Percentiles rank a stretch among this genome's conserved stretches.
Conservation (phyloP, 2,113 vertebrate species). For the Rousettus leschenaultii region DNA sequence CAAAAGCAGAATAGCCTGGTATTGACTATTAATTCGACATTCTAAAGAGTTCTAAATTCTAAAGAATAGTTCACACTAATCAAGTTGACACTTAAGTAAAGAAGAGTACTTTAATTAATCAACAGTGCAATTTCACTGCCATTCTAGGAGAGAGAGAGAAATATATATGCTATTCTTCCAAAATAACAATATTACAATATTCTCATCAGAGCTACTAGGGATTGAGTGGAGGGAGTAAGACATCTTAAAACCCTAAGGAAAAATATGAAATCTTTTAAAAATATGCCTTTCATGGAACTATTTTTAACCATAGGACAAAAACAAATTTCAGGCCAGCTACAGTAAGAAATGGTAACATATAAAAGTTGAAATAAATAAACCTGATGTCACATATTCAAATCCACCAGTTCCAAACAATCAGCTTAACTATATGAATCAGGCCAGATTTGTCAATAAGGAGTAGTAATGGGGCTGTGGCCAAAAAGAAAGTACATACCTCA, state of each 20-base stretch:
- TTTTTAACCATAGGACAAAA: conserved; percentile 10
- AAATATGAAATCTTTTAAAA: conserved; percentile 2
- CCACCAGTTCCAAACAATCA: background rate
- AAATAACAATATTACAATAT: conserved; percentile 22
- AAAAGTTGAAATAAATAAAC: conserved; percentile 32
- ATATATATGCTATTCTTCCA: background rate
- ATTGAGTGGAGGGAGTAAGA: rapidly evolving
- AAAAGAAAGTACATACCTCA: background rate
- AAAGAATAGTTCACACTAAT: background rate
- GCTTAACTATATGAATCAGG: background rate
- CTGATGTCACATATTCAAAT: background rate
- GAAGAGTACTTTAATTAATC: background rate
- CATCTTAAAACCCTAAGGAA: conserved; percentile 24
- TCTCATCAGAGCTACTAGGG: background rate
- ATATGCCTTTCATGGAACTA: background rate
- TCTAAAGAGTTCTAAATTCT: background rate
- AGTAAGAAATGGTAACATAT: background rate
- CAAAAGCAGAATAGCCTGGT: background rate
- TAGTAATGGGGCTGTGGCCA: background rate
- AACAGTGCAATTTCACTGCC: background rate
- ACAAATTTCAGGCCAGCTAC: background rate
- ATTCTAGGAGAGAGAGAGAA: background rate
- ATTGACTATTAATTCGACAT: background rate
- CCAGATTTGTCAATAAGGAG: background rate
- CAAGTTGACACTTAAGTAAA: background rate